Conservation (phyloP, 2,888 invertebrate species). For the Petrolisthes cinctipes region DNA sequence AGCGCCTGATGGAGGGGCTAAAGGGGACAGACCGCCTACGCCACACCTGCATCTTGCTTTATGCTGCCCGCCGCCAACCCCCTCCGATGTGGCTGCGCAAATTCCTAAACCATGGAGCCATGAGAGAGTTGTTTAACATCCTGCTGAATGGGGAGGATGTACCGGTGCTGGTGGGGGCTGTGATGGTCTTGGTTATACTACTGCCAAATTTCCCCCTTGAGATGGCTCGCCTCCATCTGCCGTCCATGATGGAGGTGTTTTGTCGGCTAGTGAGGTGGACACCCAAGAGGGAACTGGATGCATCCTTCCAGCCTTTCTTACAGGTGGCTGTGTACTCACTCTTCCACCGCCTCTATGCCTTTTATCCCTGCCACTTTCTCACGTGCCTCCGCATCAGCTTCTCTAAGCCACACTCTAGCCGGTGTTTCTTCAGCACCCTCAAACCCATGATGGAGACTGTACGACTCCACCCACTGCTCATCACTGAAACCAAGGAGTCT, state of each 20-base stretch:
- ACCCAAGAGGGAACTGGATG: conserved; percentile 55
- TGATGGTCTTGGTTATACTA: conserved; percentile 55
- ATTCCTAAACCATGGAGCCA: conserved; percentile 47
- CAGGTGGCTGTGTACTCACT: conserved; percentile 64
- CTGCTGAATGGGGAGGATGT: conserved; percentile 53
- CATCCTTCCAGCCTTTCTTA: conserved; percentile 57
- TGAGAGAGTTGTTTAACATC: conserved; percentile 56
- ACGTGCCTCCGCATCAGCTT: conserved; percentile 55
- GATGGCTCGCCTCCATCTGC: conserved; percentile 43
- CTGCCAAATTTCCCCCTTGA: conserved; percentile 48
- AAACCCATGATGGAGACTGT: conserved; percentile 65
- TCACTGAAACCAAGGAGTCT: conserved; percentile 62
- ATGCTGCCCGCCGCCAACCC: conserved; percentile 62
- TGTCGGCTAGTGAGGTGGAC: conserved; percentile 62
- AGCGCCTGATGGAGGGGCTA: conserved; percentile 55
- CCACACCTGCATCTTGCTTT: conserved; percentile 58
- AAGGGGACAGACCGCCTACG: conserved; percentile 54
- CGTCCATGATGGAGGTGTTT: conserved; percentile 56
- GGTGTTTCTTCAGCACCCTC: conserved; percentile 54
- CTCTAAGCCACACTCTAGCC: conserved; percentile 44
- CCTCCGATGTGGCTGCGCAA: conserved; percentile 60
- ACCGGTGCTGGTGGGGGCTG: conserved; percentile 53
- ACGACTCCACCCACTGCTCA: conserved; percentile 64
- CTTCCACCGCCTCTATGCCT: conserved; percentile 64
- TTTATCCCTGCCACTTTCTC: conserved; percentile 64